Conservation (phyloP, 1,140 invertebrate genomes). For the Latrodectus geometricus region DNA sequence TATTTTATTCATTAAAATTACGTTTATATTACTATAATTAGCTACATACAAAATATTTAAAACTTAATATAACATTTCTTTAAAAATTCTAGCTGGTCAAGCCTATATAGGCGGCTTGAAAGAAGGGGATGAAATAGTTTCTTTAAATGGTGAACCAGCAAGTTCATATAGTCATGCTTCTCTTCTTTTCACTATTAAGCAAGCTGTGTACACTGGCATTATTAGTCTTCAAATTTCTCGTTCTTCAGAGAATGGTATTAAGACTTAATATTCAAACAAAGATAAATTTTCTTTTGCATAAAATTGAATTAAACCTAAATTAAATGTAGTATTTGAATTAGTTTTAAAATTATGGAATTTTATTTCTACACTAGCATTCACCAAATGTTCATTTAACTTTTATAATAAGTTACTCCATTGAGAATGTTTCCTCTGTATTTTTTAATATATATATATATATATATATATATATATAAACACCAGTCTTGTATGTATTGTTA, state of each 20-base stretch:
- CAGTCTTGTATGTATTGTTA: too few species aligned
- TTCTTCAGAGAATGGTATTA: slow-evolving; percentile 28
- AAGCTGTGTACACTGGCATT: slow-evolving; percentile 46
- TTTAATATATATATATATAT: too few species aligned
- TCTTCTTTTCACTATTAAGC: slow-evolving; percentile 49
- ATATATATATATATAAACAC: too few species aligned
- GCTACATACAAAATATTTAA: neutral
- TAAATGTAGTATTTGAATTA: too few species aligned
- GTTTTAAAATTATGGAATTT: too few species aligned
- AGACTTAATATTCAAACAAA: too few species aligned
- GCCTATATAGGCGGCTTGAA: slow-evolving; percentile 46
- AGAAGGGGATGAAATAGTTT: slow-evolving; percentile 50
- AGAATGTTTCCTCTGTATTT: too few species aligned
- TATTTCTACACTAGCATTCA: too few species aligned
- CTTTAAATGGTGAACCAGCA: slow-evolving; percentile 53
- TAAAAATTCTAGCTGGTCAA: slow-evolving; percentile 33
- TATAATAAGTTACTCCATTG: too few species aligned
- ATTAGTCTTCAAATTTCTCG: slow-evolving; percentile 24
- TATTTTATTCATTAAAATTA: neutral
- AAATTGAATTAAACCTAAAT: too few species aligned
- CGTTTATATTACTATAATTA: neutral
- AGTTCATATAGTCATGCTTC: slow-evolving; percentile 34
- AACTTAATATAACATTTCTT: neutral
- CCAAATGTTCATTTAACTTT: too few species aligned
- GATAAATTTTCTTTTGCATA: too few species aligned